Base-by-base conservation (phyloP, 2,113 vertebrate species). In the Actenoides lindsayi region DNA sequence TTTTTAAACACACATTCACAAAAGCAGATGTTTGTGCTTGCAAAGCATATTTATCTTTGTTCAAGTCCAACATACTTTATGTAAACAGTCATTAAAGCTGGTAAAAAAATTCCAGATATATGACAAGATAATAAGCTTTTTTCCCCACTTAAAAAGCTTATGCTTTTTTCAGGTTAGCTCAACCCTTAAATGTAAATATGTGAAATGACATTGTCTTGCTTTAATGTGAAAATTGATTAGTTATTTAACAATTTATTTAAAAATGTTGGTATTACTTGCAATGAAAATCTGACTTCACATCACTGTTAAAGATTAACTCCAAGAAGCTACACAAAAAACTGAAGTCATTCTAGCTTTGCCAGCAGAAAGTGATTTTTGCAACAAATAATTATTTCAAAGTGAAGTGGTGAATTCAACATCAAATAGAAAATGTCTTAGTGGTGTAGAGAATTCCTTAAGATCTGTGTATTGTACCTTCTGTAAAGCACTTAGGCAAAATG, bases 161-260 rank as follows among this genome's bases (percentile, higher is more conserved):
- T 88, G 64, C 89, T 87, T 93, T 93, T 76, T 95, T 84, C 80
- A 96, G 94, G 91, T 96, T 59, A 78, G 79, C 28, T 96, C 78
- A 96, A 77, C 8, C 20, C 59, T 79, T 82, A 95, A 83, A 50
- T 98, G 97, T 97, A 98, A 97, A 97, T 97, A 97, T 90, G 71
- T 98, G 95, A 98, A 97, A 94, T 95, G 95, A 95, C 95, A 71
- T 87, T 96, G 88, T 65, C 96, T 97, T 96, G 95, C 96, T 97
- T 94, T 97, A 97, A 97, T 96, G 95, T 96, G 95, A 96, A 98
- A 98, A 73, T 87, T 39, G 95, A 93, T 96, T 76, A 80, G 64
- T 96, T 94, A 94, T 93, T 97, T 97, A 98, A 96, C 90, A 94
- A 96, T 90, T 97, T 95, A 98, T 98, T 98, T 98, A 97, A 98